Evolutionary conservation across 1,140 invertebrate genomes (phyloP), one percentile per base, ranked within the genome.

Genomic region (Chrysopa pallens): DNA sequence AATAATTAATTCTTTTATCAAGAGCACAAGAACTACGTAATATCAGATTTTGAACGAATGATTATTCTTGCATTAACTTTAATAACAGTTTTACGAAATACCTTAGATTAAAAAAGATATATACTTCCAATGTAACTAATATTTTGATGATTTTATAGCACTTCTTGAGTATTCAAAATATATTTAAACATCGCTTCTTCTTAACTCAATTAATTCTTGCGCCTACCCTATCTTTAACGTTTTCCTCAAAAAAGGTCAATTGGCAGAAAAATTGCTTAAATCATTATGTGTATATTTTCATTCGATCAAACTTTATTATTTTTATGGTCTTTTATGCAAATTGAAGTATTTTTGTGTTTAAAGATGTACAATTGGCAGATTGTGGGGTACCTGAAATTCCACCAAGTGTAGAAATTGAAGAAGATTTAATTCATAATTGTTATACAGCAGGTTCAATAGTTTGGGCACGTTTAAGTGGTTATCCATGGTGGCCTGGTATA

Each of bases 401-500:
- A 0, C 61, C 63, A 6, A 55, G 54, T 43, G 17, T 59, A 12
- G 49, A 53, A 12, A 54, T 67, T 8, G 57, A 63, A 43, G 62
- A 71, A 44, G 67, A 76, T 45, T 53, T 72, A 3, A 70, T 77
- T 9, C 56, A 69, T 41, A 68, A 67, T 47, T 48, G 56, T 29
- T 77, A 68, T 45, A 66, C 68, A 5, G 67, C 67, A 4, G 77
- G 78, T 2, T 78, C 76, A 33, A 40, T 82, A 36, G 78, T 82
- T 0, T 76, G 74, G 70, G 78, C 70, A 5, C 64, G 61, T 29
- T 46, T 73, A 29, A 49, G 58, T 1, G 72, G 73, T 17, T 78
- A 66, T 61, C 76, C 77, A 27, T 80, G 75, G 74, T 81, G 78
- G 76, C 79, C 79, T 11, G 78, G 67, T 4, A 78, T 84, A 63